These are phyloP conservation scores for Prionailurus bengalensis DNA, from an alignment of 2,113 vertebrate genomes.

Conservation along the genomic window DNA sequence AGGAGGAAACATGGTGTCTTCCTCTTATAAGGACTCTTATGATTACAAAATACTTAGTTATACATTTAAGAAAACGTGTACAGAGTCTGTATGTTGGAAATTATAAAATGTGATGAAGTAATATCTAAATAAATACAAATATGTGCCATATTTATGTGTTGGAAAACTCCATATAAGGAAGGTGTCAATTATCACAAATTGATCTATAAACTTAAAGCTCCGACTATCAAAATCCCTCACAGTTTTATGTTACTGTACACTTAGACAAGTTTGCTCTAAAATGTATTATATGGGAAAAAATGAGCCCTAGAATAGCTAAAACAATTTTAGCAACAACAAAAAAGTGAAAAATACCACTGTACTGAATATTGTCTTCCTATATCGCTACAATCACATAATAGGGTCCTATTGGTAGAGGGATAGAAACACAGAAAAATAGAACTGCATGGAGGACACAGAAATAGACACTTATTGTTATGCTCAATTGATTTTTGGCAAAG, in stretches of 20 bases:
- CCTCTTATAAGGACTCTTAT: not conserved
- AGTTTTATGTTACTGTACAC: not conserved
- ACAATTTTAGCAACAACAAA: not conserved
- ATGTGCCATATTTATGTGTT: not conserved
- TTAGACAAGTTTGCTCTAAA: not conserved
- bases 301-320: not conserved
- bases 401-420: not conserved
- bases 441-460: not conserved
- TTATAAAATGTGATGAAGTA: not conserved
- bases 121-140: not conserved
- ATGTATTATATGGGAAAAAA: not conserved
- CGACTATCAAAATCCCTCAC: not conserved
- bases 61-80: not conserved
- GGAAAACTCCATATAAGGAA: not conserved
- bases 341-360: not conserved
- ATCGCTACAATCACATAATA: not conserved
- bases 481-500: not conserved
- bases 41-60: not conserved
- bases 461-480: not conserved
- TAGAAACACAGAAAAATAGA: not conserved
- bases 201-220: not conserved
- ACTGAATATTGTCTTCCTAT: not conserved
- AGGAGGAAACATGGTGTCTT: not conserved
- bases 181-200: not conserved
- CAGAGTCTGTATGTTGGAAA: not conserved